Percentiles rank a stretch among this genome's conserved stretches.
Conservation (phyloP, 1,140 invertebrate genomes). For the Drosophila chauvacae region DNA sequence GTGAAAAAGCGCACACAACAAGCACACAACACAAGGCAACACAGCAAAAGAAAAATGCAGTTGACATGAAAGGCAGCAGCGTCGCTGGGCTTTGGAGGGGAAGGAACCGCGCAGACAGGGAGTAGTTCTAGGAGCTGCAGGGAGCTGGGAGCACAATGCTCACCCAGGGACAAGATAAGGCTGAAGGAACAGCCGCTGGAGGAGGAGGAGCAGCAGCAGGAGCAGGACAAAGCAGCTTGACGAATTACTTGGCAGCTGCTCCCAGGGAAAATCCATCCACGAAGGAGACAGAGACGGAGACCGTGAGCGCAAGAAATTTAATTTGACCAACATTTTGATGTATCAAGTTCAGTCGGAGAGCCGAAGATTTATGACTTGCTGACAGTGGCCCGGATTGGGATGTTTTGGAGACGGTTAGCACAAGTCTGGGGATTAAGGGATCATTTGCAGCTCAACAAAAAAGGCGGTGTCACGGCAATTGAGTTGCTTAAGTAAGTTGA, state of each 20-base stretch:
- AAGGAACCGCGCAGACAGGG: conserved; percentile 11
- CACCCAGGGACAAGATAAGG: conserved; percentile 35
- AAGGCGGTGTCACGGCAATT: conserved; percentile 7
- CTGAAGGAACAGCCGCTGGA: conserved; percentile 15
- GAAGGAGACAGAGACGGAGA: not conserved
- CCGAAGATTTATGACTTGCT: conserved; percentile 57
- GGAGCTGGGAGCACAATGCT: conserved; percentile 19
- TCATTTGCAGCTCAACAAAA: conserved; percentile 25
- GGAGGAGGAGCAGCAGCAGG: conserved; percentile 7
- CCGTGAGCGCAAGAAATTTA: conserved; percentile 62
- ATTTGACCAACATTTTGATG: conserved; percentile 68
- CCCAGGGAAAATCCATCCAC: conserved; percentile 11
- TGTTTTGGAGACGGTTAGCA: conserved; percentile 9
- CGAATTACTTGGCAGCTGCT: conserved; percentile 77
- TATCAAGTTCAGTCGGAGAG: conserved; percentile 51
- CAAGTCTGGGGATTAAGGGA: conserved; percentile 25
- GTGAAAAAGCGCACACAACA: conserved; percentile 69
- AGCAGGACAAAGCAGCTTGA: conserved; percentile 69
- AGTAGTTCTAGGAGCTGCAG: not conserved
- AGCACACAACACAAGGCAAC: conserved; percentile 37
- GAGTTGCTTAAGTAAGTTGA: not conserved
- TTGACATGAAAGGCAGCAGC: conserved; percentile 69
- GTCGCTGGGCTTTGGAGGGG: conserved; percentile 6
- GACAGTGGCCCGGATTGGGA: conserved; percentile 30
- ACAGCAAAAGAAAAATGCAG: conserved; percentile 71